These are phyloP conservation scores for Frankliniella intonsa DNA, from an alignment of 2,888 invertebrate genomes.

Conservation along the genomic window DNA sequence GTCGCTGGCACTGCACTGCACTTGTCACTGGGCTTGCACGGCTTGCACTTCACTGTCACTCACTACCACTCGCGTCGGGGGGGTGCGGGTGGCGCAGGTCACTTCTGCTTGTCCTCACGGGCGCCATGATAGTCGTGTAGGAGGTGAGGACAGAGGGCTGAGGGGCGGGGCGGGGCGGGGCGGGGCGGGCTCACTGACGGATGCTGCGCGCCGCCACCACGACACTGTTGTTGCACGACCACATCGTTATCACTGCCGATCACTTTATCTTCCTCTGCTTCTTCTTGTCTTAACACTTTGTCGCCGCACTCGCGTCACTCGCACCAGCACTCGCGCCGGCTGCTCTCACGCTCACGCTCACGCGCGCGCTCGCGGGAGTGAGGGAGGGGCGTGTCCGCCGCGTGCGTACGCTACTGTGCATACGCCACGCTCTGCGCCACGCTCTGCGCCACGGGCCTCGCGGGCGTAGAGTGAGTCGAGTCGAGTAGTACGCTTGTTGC, in stretches of 20 bases:
- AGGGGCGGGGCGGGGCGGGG: neutral
- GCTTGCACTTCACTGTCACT: neutral
- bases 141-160: too few relatives aligned
- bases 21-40: slow-evolving; percentile 31
- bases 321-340: slow-evolving; percentile 34
- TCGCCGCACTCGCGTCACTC: neutral
- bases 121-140: neutral
- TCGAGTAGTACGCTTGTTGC: slow-evolving; percentile 35
- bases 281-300: too few relatives aligned
- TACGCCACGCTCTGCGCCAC: too few relatives aligned
- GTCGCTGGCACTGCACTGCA: neutral
- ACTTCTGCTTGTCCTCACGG: neutral
- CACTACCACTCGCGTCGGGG: too few relatives aligned
- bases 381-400: too few relatives aligned
- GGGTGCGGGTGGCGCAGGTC: too few relatives aligned
- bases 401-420: too few relatives aligned
- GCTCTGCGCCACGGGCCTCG: too few relatives aligned
- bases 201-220: neutral
- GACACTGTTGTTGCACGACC: neutral
- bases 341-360: slow-evolving; percentile 25
- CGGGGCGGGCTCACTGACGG: neutral
- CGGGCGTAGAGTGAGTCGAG: too few relatives aligned
- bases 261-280: neutral
- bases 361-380: slow-evolving; percentile 9
- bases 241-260: neutral